Evolutionary conservation across 2,113 vertebrate species (phyloP), one percentile per base, ranked within the genome.

Genomic region (Cyanoramphus novaezelandiae): DNA sequence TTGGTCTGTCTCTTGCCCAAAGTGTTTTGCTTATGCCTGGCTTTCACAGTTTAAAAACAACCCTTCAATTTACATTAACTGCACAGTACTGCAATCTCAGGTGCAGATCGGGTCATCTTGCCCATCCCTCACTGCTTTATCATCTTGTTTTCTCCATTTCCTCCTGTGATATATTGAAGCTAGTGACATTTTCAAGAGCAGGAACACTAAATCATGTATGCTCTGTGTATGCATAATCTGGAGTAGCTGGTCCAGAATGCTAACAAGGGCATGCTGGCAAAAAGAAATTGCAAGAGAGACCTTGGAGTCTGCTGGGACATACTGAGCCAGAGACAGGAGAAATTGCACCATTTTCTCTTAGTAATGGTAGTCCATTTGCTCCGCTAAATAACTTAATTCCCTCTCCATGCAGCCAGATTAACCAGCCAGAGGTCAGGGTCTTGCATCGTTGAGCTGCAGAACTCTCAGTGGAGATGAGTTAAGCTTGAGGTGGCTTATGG

Each of bases 141-240:
- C 96, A 75, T 67, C 93, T 75, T 74, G 59, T 94, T 93, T 57
- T 91, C 80, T 90, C 80, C 83, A 8, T 83, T 92, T 49, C 44
- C 84, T 74, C 50, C 87, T 11, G 41, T 68, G 87, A 67, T 87
- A 64, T 41, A 67, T 91, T 59, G 78, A n/a, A 77, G 81, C 23
- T 33, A 85, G 83, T 1, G n/a, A 70, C 77, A 43, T 63, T 92
- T 50, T 72, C 83, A 10, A 41, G 93, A 88, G 83, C 77, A 83
- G 64, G 49, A 50, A 8, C 91, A 74, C 68, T 86, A 91, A 96
- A 96, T 92, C 91, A 44, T 39, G 75, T 18, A 11, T 68, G 82
- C 91, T 82, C 46, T 47, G 72, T 19, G 85, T 77, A 82, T 77
- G 94, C 90, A 50, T n/a, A 31, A 60, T 35, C 84, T 17, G 50